Conservation (phyloP, 2,113 vertebrate species). For the Vombatus ursinus region DNA sequence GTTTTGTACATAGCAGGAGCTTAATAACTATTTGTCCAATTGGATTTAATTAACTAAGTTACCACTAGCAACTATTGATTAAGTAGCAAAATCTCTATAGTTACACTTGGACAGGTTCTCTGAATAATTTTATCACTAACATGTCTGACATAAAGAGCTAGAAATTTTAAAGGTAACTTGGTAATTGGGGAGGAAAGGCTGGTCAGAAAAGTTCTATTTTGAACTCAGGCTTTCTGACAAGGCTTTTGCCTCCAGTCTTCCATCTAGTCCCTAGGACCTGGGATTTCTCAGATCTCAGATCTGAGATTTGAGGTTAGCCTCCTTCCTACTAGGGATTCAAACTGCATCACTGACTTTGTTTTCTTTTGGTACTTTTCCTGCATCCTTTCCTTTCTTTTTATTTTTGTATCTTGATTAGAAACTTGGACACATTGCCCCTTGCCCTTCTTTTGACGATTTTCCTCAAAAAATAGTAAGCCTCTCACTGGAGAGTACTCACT, state of each 20-base stretch:
- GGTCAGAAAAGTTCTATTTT: background rate
- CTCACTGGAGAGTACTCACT: conserved; percentile 28
- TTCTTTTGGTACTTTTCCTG: conserved; percentile 47
- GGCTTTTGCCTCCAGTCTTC: background rate
- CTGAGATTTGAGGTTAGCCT: background rate
- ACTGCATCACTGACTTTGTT: background rate
- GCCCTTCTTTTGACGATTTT: conserved; percentile 38
- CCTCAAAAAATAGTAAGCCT: conserved; percentile 18
- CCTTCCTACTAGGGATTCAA: conserved; percentile 36
- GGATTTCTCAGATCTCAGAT: background rate
- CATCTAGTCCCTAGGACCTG: background rate
- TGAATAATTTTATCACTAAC: background rate
- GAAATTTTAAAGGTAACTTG: background rate
- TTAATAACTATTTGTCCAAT: background rate
- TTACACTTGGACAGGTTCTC: background rate
- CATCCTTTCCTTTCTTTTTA: conserved; percentile 34
- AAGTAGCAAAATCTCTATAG: background rate
- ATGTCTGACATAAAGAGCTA: background rate
- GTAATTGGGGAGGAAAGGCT: background rate
- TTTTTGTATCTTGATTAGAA: conserved; percentile 40
- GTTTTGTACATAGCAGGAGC: background rate
- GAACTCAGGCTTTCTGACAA: background rate
- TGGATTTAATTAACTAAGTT: background rate
- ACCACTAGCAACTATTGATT: background rate
- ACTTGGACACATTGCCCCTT: conserved; percentile 27